Conservation (phyloP, 2,113 vertebrate genomes). For the Brienomyrus brachyistius region DNA sequence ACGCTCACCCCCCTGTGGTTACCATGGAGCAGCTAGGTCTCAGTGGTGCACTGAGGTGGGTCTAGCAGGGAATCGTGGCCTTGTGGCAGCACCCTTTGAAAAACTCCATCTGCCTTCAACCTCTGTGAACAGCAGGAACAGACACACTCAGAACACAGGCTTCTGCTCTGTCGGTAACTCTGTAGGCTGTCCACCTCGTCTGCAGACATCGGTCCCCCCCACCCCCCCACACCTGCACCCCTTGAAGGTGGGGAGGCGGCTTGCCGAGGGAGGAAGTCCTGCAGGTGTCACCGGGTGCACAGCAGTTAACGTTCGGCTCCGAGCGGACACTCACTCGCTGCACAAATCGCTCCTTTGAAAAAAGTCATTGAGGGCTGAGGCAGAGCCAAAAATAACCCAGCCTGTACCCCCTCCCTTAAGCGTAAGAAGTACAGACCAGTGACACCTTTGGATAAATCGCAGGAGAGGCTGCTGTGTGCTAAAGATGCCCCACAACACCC, state of each 20-base stretch:
- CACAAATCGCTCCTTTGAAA: not conserved
- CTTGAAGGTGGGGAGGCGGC: not conserved
- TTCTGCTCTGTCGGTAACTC: not conserved
- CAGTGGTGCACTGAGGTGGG: constrained; percentile 67
- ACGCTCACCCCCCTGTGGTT: constrained; percentile 58
- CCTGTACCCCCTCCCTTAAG: not conserved
- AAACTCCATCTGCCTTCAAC: constrained; percentile 60
- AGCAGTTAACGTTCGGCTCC: not conserved
- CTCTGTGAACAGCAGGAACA: constrained; percentile 73
- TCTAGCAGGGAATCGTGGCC: constrained; percentile 80
- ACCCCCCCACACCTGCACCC: not conserved
- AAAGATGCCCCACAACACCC: not conserved
- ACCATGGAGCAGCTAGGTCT: constrained; percentile 72
- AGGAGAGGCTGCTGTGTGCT: not conserved
- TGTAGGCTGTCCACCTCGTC: not conserved
- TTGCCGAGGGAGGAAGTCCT: not conserved
- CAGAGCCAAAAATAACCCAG: not conserved
- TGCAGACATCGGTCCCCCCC: not conserved
- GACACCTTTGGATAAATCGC: not conserved
- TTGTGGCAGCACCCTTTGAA: constrained; percentile 58
- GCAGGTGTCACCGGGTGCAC: not conserved
- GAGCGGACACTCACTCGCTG: not conserved
- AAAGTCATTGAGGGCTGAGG: not conserved
- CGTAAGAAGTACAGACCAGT: not conserved
- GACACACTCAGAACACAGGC: not conserved